Conservation (phyloP, 2,797 vertebrate genomes). For the Alouatta caraya region DNA sequence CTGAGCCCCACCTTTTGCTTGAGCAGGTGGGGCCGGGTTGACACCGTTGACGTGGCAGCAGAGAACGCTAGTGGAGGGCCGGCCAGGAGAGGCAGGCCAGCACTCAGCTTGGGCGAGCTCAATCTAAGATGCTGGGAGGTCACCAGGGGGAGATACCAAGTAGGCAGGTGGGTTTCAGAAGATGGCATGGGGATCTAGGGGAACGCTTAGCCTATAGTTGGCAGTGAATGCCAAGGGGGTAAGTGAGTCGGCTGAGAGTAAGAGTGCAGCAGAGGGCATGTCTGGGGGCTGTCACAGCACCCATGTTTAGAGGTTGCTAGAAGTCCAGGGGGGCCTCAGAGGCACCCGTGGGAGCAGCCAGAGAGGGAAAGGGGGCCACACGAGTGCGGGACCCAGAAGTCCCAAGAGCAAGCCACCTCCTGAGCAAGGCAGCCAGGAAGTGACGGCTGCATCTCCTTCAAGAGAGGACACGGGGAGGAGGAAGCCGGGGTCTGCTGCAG, state of each 20-base stretch:
- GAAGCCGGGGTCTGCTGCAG: accelerated
- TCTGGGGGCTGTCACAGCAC: accelerated
- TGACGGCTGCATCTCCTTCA: background rate
- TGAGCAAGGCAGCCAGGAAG: accelerated
- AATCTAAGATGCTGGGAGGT: background rate
- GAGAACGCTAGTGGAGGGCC: background rate
- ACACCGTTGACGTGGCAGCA: accelerated
- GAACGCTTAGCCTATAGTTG: accelerated
- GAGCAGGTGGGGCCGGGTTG: background rate
- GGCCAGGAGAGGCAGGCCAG: accelerated
- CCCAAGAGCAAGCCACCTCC: background rate
- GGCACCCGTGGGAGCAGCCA: too few relatives aligned
- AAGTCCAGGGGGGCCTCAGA: background rate
- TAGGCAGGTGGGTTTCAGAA: background rate
- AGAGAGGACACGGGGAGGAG: background rate
- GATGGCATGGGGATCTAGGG: accelerated
- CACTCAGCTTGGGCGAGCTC: accelerated
- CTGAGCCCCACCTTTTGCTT: background rate
- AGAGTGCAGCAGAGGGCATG: accelerated
- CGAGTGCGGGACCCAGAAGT: accelerated
- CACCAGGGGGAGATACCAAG: accelerated
- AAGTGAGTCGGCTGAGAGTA: accelerated
- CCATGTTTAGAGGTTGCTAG: accelerated
- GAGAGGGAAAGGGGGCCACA: too few relatives aligned
- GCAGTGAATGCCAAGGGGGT: too few relatives aligned